These are phyloP conservation scores for Drosophila gunungcola DNA, from an alignment of 1,140 invertebrate genomes.

Conservation along the genomic window DNA sequence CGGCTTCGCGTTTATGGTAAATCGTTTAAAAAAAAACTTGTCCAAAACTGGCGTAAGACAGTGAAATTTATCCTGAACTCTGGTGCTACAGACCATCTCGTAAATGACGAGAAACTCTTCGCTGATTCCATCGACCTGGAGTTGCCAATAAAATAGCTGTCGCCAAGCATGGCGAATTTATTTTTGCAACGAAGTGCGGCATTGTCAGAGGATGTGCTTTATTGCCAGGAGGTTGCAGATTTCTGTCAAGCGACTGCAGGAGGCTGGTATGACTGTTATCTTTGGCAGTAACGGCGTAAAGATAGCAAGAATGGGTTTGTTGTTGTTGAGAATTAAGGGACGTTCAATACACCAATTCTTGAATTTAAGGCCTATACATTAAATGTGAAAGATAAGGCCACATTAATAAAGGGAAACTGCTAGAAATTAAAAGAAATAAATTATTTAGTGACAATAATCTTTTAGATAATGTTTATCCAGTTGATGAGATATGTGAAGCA, in stretches of 20 bases:
- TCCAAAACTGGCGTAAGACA: not conserved
- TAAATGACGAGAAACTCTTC: slow-evolving; percentile 1
- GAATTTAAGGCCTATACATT: slow-evolving; percentile 5
- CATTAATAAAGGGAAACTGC: too few species aligned
- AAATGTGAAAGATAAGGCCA: not conserved
- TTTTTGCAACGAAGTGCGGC: too few species aligned
- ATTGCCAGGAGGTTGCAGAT: too few species aligned
- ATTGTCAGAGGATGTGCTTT: slow-evolving; percentile 10
- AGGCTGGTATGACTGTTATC: too few species aligned
- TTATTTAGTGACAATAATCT: slow-evolving; percentile 68
- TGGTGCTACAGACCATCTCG: slow-evolving; percentile 11
- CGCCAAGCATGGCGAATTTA: not conserved
- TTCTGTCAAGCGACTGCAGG: too few species aligned
- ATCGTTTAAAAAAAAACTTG: not conserved
- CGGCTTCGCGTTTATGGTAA: slow-evolving; percentile 4
- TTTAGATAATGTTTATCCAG: slow-evolving; percentile 52
- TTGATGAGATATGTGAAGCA: slow-evolving; percentile 64
- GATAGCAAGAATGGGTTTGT: too few species aligned
- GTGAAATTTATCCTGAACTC: not conserved
- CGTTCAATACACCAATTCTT: slow-evolving; percentile 14
- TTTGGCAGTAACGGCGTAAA: too few species aligned
- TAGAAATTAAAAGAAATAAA: slow-evolving; percentile 2
- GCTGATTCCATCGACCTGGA: not conserved
- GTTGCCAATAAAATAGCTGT: slow-evolving; percentile 10
- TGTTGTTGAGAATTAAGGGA: slow-evolving; percentile 7